phyloP scores from a whole-genome alignment of 2,797 vertebrate genomes.

The Cheirogaleus major region DNA sequence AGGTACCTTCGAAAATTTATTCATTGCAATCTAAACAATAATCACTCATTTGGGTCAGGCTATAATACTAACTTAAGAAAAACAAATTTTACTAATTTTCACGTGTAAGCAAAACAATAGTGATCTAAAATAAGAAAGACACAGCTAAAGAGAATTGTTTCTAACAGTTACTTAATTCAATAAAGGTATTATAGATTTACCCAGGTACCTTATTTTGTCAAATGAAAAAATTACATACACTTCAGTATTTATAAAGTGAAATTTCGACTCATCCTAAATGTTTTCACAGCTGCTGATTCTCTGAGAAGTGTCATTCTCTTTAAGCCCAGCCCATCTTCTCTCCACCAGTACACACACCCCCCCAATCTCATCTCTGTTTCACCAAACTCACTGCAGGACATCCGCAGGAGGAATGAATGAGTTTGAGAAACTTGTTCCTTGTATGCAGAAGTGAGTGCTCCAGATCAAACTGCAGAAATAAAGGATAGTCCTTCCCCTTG shows the following conservation, averaged over 20 bases:
- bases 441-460: not conserved
- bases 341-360: not conserved
- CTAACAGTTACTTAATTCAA: conserved; percentile 22
- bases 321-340: not conserved
- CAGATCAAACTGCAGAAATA: conserved; percentile 7
- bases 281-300: conserved; percentile 42
- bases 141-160: not conserved
- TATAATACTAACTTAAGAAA: not conserved
- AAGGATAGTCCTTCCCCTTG: not conserved
- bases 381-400: not conserved
- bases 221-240: conserved; percentile 23
- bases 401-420: not conserved
- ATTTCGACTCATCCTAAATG: conserved; percentile 9
- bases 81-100: conserved; percentile 1
- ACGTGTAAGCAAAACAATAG: not conserved
- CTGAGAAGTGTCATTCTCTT: not conserved
- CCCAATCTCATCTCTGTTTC: not conserved
- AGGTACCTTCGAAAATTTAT: not conserved
- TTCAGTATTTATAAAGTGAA: conserved; percentile 40
- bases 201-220: not conserved
- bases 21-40: not conserved
- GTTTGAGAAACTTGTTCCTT: not conserved
- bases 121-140: not conserved
- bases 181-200: not conserved
- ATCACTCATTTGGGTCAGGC: not conserved